phyloP scores from a whole-genome alignment of 2,113 vertebrate genomes.

The Dunckerocampus dactyliophorus region DNA sequence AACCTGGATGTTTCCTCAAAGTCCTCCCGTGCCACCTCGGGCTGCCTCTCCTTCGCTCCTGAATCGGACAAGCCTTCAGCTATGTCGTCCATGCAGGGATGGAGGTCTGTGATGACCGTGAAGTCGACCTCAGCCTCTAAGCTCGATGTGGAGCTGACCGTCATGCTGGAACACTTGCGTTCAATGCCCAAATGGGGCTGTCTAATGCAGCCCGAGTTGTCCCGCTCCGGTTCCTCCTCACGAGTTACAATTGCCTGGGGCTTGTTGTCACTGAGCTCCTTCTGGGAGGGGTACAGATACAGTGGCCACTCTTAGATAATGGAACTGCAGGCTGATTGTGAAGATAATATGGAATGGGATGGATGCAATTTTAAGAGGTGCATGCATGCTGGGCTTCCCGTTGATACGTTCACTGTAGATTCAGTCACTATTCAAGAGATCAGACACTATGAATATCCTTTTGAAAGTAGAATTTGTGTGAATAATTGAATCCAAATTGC shows the following conservation, averaged over 20 bases:
- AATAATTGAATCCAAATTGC: neutral
- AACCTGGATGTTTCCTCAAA: slow-evolving; percentile 70
- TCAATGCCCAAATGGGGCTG: slow-evolving; percentile 90
- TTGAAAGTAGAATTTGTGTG: too few species aligned
- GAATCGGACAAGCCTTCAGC: slow-evolving; percentile 78
- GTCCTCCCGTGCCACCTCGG: slow-evolving; percentile 83
- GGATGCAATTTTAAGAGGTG: neutral
- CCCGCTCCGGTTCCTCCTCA: slow-evolving; percentile 88
- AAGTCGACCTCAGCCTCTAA: slow-evolving; percentile 94
- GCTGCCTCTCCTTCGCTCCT: slow-evolving; percentile 69
- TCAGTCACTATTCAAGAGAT: too few species aligned
- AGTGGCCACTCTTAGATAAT: slow-evolving; percentile 20
- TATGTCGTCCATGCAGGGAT: slow-evolving; percentile 82
- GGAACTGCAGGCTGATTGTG: neutral
- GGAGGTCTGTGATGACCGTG: slow-evolving; percentile 86
- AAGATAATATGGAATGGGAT: slow-evolving; percentile 5
- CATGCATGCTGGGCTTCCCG: neutral
- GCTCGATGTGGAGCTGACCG: slow-evolving; percentile 92
- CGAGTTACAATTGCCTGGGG: slow-evolving; percentile 39
- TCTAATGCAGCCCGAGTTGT: slow-evolving; percentile 78
- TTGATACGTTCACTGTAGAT: neutral
- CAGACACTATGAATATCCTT: too few species aligned
- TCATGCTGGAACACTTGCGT: slow-evolving; percentile 95
- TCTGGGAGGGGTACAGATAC: slow-evolving; percentile 61
- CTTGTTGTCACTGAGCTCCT: slow-evolving; percentile 62